Base-by-base conservation (phyloP, 2,113 vertebrate species). In the Colinus virginianus region DNA sequence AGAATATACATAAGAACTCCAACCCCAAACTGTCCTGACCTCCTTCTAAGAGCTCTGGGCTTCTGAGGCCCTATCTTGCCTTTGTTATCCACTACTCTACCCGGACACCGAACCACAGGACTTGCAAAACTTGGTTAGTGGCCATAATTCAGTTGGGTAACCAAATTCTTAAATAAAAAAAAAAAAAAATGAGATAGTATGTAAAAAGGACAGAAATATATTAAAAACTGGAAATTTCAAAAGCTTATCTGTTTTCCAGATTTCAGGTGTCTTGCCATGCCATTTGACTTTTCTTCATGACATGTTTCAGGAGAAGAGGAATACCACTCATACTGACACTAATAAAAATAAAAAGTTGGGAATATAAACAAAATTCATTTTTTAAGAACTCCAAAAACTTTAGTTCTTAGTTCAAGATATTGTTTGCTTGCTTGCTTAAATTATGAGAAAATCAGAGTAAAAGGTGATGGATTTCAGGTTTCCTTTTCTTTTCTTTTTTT, bases 351-450 rank as follows among this genome's bases (percentile, higher is more conserved):
- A 84, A 89, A 89, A 74, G 4, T 25, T 78, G 13, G 25, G 23
- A 90, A 90, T 7, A 78, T 26, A 79, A 87, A 62, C 15, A 85
- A 87, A 84, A 90, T 63, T 63, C 1, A 10, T 66, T 94, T 90
- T 23, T 80, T 14, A 77, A 78, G 80, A 61, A 56, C 36, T n/a
- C 55, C 32, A 78, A 62, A 45, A 8, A 9, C 21, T 88, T 76
- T 11, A 58, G 18, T 14, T 77, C 58, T 82, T 66, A 61, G 25
- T 84, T 88, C 78, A 87, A 93, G 53, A 13, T 78, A 93, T 78
- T 82, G 18, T 63, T 90, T 85, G 14, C 26, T 90, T 90, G 11
- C 42, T 75, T 88, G 43, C 32, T 84, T 75, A 87, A 63, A 87
- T 30, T 72, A 49, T 3, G 19, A 87, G 45, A 89, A 92, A 92